Evolutionary conservation across 2,797 vertebrate genomes (phyloP).

Genomic region (Gymnocypris eckloni): DNA sequence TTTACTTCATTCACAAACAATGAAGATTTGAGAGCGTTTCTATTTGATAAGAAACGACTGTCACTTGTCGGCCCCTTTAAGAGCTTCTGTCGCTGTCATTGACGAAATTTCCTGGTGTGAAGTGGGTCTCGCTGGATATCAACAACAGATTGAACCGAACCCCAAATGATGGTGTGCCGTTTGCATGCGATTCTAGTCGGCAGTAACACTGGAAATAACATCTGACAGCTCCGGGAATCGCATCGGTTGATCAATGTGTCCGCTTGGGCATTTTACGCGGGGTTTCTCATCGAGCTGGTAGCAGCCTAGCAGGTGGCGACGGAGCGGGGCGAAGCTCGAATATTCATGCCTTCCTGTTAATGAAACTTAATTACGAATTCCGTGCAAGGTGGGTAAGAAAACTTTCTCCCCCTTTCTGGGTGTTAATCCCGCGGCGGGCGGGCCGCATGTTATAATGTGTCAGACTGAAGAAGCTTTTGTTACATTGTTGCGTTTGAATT

Average conservation of each 20-base stretch:
- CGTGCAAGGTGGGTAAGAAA: conserved; percentile 74
- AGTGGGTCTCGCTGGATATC: conserved; percentile 49
- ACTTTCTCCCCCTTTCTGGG: conserved; percentile 10
- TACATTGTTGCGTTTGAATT: conserved; percentile 27
- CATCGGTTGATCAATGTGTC: conserved; percentile 21
- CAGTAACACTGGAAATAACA: not conserved
- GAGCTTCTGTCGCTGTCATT: conserved; percentile 56
- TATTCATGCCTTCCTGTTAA: conserved; percentile 67
- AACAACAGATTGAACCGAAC: conserved; percentile 51
- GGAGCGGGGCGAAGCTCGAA: conserved; percentile 28
- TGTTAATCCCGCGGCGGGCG: conserved; percentile 20
- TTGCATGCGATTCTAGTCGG: not conserved
- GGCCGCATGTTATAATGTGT: conserved; percentile 14
- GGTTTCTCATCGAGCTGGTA: conserved; percentile 47
- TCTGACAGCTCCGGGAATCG: not conserved
- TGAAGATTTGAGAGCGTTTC: not conserved
- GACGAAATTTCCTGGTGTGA: conserved; percentile 68
- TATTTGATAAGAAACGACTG: not conserved
- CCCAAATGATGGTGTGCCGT: conserved; percentile 2
- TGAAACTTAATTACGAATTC: conserved; percentile 79
- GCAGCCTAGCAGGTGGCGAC: conserved; percentile 62
- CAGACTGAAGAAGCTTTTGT: conserved; percentile 11
- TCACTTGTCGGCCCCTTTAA: conserved; percentile 61
- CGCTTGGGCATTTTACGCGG: conserved; percentile 18
- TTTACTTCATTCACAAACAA: not conserved